Percentiles rank a stretch among this genome's conserved stretches.
phyloP scores from a whole-genome alignment of 2,888 invertebrate genomes.

The Sicus ferrugineus region DNA sequence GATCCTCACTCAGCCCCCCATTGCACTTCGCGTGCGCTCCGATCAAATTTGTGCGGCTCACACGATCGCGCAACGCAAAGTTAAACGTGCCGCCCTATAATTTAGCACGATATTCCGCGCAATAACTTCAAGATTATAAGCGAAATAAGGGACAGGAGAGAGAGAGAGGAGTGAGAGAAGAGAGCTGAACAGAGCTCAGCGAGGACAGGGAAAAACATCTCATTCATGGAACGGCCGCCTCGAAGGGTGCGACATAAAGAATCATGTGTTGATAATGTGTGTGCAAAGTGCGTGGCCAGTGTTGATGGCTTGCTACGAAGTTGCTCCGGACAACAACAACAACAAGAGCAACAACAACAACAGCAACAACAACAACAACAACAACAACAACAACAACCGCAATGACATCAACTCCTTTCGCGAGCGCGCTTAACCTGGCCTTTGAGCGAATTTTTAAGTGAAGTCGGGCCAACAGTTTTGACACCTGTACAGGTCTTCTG shows the following conservation, averaged over 20 bases:
- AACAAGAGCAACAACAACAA: not conserved
- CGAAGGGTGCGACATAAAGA: slow-evolving; percentile 11
- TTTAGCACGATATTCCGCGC: slow-evolving; percentile 56
- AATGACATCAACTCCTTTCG: not conserved
- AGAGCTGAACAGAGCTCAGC: no score
- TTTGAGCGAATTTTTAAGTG: slow-evolving; percentile 17
- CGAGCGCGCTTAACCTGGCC: not conserved
- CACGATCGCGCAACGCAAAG: slow-evolving; percentile 50
- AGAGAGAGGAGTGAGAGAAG: not conserved
- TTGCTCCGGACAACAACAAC: not conserved
- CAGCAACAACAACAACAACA: not conserved
- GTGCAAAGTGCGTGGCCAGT: slow-evolving; percentile 31
- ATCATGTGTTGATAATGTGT: slow-evolving; percentile 31
- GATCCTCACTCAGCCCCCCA: not conserved
- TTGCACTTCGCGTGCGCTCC: not conserved
- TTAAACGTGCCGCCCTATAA: slow-evolving; percentile 59
- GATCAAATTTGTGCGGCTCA: slow-evolving; percentile 37
- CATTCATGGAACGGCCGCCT: not conserved
- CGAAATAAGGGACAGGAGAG: not conserved
- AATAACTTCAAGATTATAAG: slow-evolving; percentile 48
- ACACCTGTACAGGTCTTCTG: slow-evolving; percentile 32
- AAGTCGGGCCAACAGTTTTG: slow-evolving; percentile 23
- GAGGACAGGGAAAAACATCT: no score
- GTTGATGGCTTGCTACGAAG: not conserved
- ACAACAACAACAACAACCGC: not conserved